A percentile compares a stretch with the other conserved stretches of the same genome.
Conservation (phyloP, 2,113 vertebrate species). For the Otolemur garnettii region DNA sequence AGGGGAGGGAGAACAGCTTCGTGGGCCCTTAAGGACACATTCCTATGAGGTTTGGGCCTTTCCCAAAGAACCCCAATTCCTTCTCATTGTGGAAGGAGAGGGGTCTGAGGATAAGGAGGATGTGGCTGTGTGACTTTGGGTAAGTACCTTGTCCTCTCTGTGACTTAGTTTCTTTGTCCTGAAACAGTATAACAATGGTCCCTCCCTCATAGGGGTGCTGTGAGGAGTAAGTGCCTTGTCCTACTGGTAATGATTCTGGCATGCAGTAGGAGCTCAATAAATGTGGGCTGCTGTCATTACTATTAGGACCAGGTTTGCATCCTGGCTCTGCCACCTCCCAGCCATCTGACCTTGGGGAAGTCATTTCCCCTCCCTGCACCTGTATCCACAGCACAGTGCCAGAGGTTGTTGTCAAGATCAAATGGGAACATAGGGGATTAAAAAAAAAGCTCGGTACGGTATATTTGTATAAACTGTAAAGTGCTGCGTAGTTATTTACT, state of each 20-base stretch:
- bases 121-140: not conserved
- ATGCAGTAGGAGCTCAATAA: not conserved
- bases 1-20: not conserved
- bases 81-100: not conserved
- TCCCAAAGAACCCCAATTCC: not conserved
- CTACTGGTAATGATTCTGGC: fast-evolving
- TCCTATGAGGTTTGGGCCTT: not conserved
- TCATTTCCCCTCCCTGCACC: not conserved
- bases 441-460: not conserved
- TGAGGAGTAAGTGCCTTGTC: not conserved
- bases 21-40: fast-evolving
- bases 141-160: not conserved
- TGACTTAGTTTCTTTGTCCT: not conserved
- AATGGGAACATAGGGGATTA: not conserved
- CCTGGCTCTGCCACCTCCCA: not conserved
- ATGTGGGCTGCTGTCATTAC: not conserved
- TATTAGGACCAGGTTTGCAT: fast-evolving
- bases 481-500: not conserved
- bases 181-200: not conserved
- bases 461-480: not conserved
- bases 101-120: not conserved
- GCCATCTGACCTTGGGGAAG: not conserved
- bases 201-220: not conserved
- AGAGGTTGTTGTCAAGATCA: not conserved
- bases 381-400: not conserved